Percentiles rank a stretch among this genome's conserved stretches.
These are phyloP conservation scores for Camelus bactrianus DNA, from an alignment of 2,113 vertebrate species.

Conservation along the genomic window DNA sequence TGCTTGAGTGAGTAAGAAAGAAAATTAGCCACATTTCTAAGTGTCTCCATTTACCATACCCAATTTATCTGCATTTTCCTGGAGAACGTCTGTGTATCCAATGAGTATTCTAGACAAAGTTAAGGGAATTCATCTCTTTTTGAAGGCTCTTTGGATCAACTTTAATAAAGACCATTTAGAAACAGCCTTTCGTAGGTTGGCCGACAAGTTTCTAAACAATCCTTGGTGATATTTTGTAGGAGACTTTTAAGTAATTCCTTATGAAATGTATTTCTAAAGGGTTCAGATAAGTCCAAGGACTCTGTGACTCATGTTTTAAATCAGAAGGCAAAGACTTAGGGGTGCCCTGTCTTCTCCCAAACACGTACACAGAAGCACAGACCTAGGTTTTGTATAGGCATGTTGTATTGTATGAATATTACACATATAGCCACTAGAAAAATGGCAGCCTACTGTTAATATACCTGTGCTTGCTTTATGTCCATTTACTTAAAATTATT, in stretches of 20 bases:
- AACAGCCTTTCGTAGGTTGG: conserved; percentile 85
- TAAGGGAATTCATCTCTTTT: conserved; percentile 85
- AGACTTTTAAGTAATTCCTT: conserved; percentile 82
- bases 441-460: not conserved
- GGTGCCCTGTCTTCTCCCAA: not conserved
- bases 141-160: conserved; percentile 86
- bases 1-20: conserved; percentile 85
- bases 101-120: conserved; percentile 85
- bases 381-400: not conserved
- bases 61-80: conserved; percentile 86
- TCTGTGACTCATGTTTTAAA: conserved; percentile 35
- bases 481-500: conserved; percentile 60
- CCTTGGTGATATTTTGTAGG: conserved; percentile 78
- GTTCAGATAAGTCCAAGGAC: not conserved
- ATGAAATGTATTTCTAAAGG: conserved; percentile 77
- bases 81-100: conserved; percentile 86
- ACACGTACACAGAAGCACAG: not conserved
- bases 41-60: conserved; percentile 83
- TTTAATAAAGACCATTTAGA: conserved; percentile 87
- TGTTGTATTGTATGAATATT: too few relatives aligned
- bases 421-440: not conserved
- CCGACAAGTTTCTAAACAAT: conserved; percentile 86
- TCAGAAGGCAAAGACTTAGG: conserved; percentile 53
- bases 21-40: conserved; percentile 86
- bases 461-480: not conserved